Percentiles rank a stretch among this genome's conserved stretches.
Conservation (phyloP, 2,888 invertebrate species). For the Ligdia adustata region DNA sequence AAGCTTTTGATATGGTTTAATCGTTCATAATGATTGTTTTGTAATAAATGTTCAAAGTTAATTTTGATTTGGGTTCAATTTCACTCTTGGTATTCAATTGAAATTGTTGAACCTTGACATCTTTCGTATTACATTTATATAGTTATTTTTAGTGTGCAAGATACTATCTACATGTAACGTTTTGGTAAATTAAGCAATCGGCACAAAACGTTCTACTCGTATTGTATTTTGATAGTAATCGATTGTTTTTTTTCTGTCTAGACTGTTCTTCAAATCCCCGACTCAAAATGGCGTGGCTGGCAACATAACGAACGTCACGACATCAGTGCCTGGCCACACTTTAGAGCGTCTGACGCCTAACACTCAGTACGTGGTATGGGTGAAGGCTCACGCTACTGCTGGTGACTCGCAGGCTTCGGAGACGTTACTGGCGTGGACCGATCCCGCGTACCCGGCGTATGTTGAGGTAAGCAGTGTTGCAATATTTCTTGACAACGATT, state of each 20-base stretch:
- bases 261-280: constrained; percentile 88
- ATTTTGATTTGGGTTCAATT: too few relatives aligned
- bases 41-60: too few relatives aligned
- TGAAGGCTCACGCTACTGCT: constrained; percentile 86
- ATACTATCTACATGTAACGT: too few relatives aligned
- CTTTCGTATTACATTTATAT: too few relatives aligned
- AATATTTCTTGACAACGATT: too few relatives aligned
- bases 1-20: constrained; percentile 43
- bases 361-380: constrained; percentile 92
- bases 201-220: too few relatives aligned
- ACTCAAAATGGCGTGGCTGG: constrained; percentile 80
- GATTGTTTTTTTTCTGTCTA: constrained; percentile 45
- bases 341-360: constrained; percentile 90
- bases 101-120: too few relatives aligned
- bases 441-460: constrained; percentile 93
- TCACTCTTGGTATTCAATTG: too few relatives aligned
- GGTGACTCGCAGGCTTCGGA: constrained; percentile 92
- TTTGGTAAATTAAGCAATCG: too few relatives aligned
- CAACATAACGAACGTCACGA: constrained; percentile 85
- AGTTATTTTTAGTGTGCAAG: too few relatives aligned
- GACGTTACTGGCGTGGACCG: constrained; percentile 93
- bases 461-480: constrained; percentile 91
- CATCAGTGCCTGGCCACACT: constrained; percentile 88
- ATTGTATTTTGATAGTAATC: too few relatives aligned
- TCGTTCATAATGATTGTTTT: too few relatives aligned